These are phyloP conservation scores for Poeciliopsis paucimaculata DNA, from an alignment of 2,797 vertebrate species.

Conservation along the genomic window DNA sequence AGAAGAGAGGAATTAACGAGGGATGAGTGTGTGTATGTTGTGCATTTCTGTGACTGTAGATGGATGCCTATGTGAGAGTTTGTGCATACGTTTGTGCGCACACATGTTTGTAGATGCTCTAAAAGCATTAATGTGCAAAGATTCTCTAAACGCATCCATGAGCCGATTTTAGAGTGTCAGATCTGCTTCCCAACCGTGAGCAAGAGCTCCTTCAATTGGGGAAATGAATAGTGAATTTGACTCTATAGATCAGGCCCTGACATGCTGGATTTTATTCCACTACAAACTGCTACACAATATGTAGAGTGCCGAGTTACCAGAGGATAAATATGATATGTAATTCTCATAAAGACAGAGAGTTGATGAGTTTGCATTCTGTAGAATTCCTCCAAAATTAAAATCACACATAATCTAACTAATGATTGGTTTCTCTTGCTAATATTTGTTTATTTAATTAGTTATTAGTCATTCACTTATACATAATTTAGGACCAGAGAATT, in stretches of 20 bases:
- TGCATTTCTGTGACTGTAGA: conserved; percentile 12
- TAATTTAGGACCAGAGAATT: conserved; percentile 21
- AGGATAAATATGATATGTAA: conserved; percentile 52
- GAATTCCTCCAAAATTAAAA: conserved; percentile 25
- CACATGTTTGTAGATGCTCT: conserved; percentile 59
- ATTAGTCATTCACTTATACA: conserved; percentile 21
- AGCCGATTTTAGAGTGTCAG: conserved; percentile 73
- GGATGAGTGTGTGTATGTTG: conserved; percentile 55
- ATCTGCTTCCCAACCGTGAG: conserved; percentile 72
- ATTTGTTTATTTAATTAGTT: neutral
- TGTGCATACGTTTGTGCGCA: conserved; percentile 15
- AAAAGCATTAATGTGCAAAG: conserved; percentile 72
- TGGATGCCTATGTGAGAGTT: conserved; percentile 18
- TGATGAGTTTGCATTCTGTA: conserved; percentile 43
- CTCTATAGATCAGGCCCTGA: conserved; percentile 54
- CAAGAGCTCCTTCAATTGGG: conserved; percentile 61
- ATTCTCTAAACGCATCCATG: conserved; percentile 68
- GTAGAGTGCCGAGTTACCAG: conserved; percentile 25
- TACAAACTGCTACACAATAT: conserved; percentile 14
- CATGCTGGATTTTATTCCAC: conserved; percentile 32
- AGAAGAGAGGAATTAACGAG: conserved; percentile 74
- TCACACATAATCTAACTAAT: conserved; percentile 39
- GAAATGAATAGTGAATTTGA: conserved; percentile 52
- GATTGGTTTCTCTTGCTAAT: conserved; percentile 27
- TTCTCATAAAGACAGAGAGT: conserved; percentile 32